These are phyloP conservation scores for Rugalucina vietnamica DNA, from an alignment of 2,888 invertebrate genomes.

Conservation along the genomic window DNA sequence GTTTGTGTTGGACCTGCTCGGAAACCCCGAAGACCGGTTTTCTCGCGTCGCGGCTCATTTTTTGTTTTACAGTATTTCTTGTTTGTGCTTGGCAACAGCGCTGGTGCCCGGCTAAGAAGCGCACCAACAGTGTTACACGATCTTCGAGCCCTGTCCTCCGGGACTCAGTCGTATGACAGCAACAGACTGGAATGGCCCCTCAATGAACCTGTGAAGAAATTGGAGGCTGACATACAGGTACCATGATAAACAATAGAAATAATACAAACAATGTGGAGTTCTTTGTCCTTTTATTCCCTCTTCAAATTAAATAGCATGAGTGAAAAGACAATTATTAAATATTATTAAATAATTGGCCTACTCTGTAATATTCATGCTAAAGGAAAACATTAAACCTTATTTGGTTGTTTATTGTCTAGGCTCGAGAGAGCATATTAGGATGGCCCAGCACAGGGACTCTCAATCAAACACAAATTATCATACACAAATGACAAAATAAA, in stretches of 20 bases:
- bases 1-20: background rate
- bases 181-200: constrained; percentile 89
- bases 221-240: constrained; percentile 87
- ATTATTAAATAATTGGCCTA: background rate
- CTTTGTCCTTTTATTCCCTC: background rate
- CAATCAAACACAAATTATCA: background rate
- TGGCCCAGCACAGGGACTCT: background rate
- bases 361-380: background rate
- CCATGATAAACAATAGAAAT: background rate
- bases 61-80: constrained; percentile 84
- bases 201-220: constrained; percentile 90
- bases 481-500: background rate
- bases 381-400: background rate
- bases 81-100: constrained; percentile 65
- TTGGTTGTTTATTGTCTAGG: background rate
- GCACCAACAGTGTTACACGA: constrained; percentile 61
- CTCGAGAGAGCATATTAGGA: background rate
- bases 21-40: background rate
- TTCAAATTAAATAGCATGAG: background rate
- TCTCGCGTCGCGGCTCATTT: background rate
- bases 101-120: constrained; percentile 63
- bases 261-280: background rate
- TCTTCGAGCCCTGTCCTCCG: constrained; percentile 87
- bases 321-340: background rate
- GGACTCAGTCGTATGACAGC: constrained; percentile 89